Evolutionary conservation across 2,888 invertebrate genomes (phyloP).

Genomic region (Agonopterix heracliana): DNA sequence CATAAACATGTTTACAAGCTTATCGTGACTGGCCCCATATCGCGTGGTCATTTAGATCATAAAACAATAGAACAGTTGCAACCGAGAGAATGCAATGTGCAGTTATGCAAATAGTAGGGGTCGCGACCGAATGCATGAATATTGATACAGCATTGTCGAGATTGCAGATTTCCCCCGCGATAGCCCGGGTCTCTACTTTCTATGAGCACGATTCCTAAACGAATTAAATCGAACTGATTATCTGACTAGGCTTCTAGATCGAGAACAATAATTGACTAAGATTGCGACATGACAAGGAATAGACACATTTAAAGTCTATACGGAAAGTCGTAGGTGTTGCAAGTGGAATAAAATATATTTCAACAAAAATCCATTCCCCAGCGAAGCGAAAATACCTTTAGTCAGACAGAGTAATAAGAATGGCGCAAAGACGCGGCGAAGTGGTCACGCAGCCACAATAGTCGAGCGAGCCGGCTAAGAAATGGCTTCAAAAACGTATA

Average conservation of each 20-base stretch:
- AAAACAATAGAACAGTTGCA: constrained; percentile 74
- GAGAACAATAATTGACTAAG: background rate
- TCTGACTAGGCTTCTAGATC: constrained; percentile 16
- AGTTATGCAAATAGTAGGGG: constrained; percentile 71
- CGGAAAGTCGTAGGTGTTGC: too few species aligned
- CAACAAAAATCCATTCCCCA: background rate
- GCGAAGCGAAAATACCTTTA: constrained; percentile 32
- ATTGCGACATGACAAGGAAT: too few species aligned
- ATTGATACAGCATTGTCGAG: constrained; percentile 72
- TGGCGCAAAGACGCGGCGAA: constrained; percentile 37
- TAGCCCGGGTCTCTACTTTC: constrained; percentile 57
- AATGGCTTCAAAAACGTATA: constrained; percentile 68
- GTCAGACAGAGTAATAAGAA: constrained; percentile 42
- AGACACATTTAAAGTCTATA: too few species aligned
- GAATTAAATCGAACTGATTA: constrained; percentile 58
- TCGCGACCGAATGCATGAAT: constrained; percentile 73
- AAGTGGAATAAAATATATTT: too few species aligned
- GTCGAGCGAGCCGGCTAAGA: constrained; percentile 47
- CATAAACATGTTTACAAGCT: constrained; percentile 47
- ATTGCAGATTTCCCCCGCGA: constrained; percentile 62
- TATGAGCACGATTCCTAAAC: constrained; percentile 60
- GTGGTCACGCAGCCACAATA: constrained; percentile 61
- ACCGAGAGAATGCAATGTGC: constrained; percentile 65
- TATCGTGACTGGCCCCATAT: constrained; percentile 68
- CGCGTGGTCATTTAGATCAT: constrained; percentile 74